Evolutionary conservation across 2,888 invertebrate species (phyloP).

Genomic region (Rhagium mordax): DNA sequence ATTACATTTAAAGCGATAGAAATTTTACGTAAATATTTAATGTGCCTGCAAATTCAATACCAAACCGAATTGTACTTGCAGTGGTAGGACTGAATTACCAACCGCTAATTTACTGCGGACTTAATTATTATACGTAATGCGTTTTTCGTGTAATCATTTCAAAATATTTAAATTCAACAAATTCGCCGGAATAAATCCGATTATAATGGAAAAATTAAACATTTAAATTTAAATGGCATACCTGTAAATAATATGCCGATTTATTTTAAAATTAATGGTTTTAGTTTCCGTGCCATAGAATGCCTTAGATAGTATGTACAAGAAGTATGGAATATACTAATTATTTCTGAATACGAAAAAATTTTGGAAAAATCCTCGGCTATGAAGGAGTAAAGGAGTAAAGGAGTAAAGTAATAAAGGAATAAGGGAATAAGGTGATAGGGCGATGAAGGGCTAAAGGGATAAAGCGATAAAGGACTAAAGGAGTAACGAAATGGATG

Average conservation of each 20-base stretch:
- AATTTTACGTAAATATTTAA: slow-evolving; percentile 10
- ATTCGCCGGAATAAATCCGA: slow-evolving; percentile 1
- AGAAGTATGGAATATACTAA: too few relatives aligned
- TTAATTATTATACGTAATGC: slow-evolving; percentile 26
- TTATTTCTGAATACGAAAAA: too few relatives aligned
- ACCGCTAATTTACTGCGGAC: slow-evolving; percentile 9
- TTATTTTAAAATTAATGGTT: neutral
- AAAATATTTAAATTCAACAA: slow-evolving; percentile 2
- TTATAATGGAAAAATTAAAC: neutral
- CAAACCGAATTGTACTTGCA: neutral
- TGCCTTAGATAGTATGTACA: too few relatives aligned
- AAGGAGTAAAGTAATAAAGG: too few relatives aligned
- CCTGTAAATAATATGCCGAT: neutral
- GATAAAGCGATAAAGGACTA: too few relatives aligned
- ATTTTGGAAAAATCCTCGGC: too few relatives aligned
- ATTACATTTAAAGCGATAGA: neutral
- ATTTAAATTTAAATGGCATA: neutral
- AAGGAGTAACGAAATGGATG: too few relatives aligned
- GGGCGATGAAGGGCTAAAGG: too few relatives aligned
- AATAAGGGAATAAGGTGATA: too few relatives aligned
- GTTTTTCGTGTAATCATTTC: slow-evolving; percentile 29
- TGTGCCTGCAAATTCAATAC: slow-evolving; percentile 13
- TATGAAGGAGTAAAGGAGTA: too few relatives aligned
- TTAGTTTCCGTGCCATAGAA: too few relatives aligned
- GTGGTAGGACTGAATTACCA: neutral